Evolutionary conservation across 2,888 invertebrate species (phyloP), one percentile per base, ranked within the genome.

Genomic region (Meiosimyza decipiens): DNA sequence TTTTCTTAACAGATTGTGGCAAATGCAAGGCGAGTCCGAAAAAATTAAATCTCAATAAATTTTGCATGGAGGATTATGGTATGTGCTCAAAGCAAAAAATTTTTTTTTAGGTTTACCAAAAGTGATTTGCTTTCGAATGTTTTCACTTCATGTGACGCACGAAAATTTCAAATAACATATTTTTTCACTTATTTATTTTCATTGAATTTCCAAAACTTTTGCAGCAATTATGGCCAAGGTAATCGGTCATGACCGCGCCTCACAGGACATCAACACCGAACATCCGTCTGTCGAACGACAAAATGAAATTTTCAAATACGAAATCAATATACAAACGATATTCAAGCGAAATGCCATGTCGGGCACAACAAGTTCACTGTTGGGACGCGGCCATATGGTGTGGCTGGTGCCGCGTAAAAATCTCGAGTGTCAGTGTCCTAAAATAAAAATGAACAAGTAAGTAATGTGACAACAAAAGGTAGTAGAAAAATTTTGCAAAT

Each of bases 21-120:
- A 85, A 86, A 79, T 85, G 85, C 74, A 85, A 85, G 79, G 84
- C 86, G 74, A 85, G 83, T 71, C 85, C 85, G 65, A 85, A 85
- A 77, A 85, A 86, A 76, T 74, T 85, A 6, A 85, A 85, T 74
- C 75, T 86, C 50, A 85, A 85, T 76, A 83, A 84, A 79, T 85
- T 86, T 75, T 85, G 85, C 79, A 82, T 82, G 80, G 85, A 86
- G 75, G 85, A 85, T 73, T 85, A 85, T 71, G 85, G 85, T 85
- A 72, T 78, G 85, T 82, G 40, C 9, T 15, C 1, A 65, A 72
- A 54, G 7, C n/a, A n/a, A 16, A 22, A 49, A 28, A 85, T 70
- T 63, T 28, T 28, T 54, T 18, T 50, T 64, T 5, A 12, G 16
- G 11, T 51, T 51, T 54, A n/a, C 6, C 50, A 15, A 64, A 22